phyloP scores from a whole-genome alignment of 2,797 vertebrate genomes.

The Buceros bicornis region DNA sequence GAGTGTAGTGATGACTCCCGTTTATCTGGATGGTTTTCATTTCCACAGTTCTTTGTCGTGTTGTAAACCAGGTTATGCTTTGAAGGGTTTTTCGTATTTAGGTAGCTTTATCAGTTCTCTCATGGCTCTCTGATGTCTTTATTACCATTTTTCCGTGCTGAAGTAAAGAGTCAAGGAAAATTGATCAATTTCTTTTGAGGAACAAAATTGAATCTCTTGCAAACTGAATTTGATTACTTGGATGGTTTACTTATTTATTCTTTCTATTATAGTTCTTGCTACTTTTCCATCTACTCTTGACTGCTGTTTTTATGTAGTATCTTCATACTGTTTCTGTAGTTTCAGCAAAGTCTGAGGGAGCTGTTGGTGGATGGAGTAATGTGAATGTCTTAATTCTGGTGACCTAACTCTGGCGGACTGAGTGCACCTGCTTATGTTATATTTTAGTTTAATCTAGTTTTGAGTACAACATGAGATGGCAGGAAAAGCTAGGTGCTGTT shows the following conservation, averaged over 20 bases:
- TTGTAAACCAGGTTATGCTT: not conserved
- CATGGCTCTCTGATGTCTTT: not conserved
- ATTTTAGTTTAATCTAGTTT: not conserved
- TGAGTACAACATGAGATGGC: not conserved
- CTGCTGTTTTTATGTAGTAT: not conserved
- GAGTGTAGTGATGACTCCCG: not conserved
- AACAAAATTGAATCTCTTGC: not conserved
- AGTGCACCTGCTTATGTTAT: not conserved
- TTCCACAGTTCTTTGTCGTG: not conserved
- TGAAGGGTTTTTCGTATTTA: not conserved
- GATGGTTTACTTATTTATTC: not conserved
- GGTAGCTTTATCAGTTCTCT: not conserved
- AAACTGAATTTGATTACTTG: not conserved
- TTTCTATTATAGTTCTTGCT: not conserved
- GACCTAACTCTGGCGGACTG: not conserved
- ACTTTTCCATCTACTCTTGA: not conserved
- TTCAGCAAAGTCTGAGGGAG: not conserved
- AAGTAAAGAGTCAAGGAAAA: not conserved
- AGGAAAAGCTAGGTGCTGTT: not conserved
- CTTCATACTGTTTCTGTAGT: not conserved
- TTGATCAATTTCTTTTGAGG: not conserved
- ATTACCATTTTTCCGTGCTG: not conserved
- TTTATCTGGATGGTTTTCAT: not conserved
- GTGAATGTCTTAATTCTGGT: not conserved
- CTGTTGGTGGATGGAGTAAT: not conserved